phyloP scores from a whole-genome alignment of 1,140 invertebrate genomes.

The Megalonaias nervosa region DNA sequence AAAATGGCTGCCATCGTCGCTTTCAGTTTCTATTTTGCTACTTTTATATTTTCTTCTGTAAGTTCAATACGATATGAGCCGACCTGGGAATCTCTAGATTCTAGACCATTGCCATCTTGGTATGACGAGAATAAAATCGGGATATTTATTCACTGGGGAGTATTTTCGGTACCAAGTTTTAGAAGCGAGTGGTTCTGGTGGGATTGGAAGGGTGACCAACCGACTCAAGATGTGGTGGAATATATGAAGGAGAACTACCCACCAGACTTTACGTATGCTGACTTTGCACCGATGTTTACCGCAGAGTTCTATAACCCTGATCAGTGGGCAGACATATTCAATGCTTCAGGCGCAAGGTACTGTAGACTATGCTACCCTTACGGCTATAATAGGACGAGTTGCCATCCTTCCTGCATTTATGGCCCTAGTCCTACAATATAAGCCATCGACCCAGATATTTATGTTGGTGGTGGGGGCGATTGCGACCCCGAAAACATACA shows the following conservation, averaged over 20 bases:
- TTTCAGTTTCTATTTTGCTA: background rate
- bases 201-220: conserved; percentile 43
- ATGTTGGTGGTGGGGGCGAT: too few relatives aligned
- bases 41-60: background rate
- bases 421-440: too few relatives aligned
- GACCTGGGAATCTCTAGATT: conserved; percentile 65
- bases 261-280: conserved; percentile 57
- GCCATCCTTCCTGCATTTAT: too few relatives aligned
- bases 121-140: conserved; percentile 69
- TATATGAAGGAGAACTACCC: conserved; percentile 59
- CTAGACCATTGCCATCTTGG: conserved; percentile 64
- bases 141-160: conserved; percentile 70
- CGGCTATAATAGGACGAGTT: too few relatives aligned
- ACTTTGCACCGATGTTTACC: conserved; percentile 58
- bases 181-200: conserved; percentile 59
- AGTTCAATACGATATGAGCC: conserved; percentile 31
- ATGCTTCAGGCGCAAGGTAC: conserved; percentile 58
- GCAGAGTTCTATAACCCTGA: conserved; percentile 49
- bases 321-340: conserved; percentile 57
- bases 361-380: too few relatives aligned
- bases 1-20: too few relatives aligned
- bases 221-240: conserved; percentile 25
- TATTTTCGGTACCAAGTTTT: conserved; percentile 64
- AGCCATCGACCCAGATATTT: too few relatives aligned
- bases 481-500: too few relatives aligned